Conservation (phyloP, 2,797 vertebrate genomes). For the Poecilia gillii region DNA sequence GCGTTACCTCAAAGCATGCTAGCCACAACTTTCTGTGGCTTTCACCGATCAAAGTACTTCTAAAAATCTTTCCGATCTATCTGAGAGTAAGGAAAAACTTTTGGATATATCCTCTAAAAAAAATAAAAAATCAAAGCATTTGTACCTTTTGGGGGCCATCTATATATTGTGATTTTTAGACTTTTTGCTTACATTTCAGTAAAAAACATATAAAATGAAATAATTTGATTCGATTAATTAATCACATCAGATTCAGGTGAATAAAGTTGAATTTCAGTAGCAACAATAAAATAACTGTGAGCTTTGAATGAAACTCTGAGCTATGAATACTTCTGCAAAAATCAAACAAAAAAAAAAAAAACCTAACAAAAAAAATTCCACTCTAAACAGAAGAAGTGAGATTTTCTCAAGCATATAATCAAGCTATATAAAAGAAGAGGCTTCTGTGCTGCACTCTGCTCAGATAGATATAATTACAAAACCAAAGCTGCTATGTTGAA, state of each 20-base stretch:
- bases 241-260: constrained; percentile 19
- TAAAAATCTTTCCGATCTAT: background rate
- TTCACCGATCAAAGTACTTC: background rate
- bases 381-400: constrained; percentile 62
- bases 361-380: constrained; percentile 53
- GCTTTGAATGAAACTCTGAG: constrained; percentile 20
- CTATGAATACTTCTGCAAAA: constrained; percentile 47
- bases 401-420: constrained; percentile 87
- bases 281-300: constrained; percentile 31
- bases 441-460: constrained; percentile 80
- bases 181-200: background rate
- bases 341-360: background rate
- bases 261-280: constrained; percentile 5
- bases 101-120: background rate
- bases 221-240: background rate
- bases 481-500: constrained; percentile 83
- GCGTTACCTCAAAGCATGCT: background rate
- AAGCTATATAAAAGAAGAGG: constrained; percentile 85
- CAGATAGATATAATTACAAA: constrained; percentile 88
- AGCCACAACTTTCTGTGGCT: background rate
- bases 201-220: background rate
- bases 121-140: background rate
- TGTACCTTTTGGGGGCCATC: too few relatives aligned
- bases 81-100: background rate
- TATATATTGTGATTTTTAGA: background rate